Base-by-base conservation (phyloP, 1,140 invertebrate genomes). In the Drosophila elegans region DNA sequence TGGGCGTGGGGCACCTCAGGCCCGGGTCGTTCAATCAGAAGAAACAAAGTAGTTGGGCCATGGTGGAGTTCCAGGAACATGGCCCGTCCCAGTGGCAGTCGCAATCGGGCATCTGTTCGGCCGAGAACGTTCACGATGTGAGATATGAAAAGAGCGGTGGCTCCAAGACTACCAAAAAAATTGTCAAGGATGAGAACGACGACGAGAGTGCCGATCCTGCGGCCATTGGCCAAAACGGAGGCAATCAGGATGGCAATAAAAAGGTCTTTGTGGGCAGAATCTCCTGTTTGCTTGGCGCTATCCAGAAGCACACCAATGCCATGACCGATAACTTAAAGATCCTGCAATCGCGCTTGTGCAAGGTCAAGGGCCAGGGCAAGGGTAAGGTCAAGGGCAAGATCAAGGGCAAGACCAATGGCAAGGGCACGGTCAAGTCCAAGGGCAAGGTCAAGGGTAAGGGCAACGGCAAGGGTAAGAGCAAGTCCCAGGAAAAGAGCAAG, bases 111-210 rank as follows among this genome's bases (percentile, higher is more conserved):
- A 51, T 74, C 5, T 74, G 72, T 39, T 21, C 72, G 1, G 72
- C 68, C 13, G 72, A 74, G 25, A 29, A 41, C 44, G 12, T 68
- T 1, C 27, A 39, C 7, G 69, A 62, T n/a, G 4, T 63, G 38
- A 32, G 44, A 2, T 54, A 13, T 10, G 72, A 74, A 6, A 74
- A 55, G 27, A 34, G 9, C 13, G 4, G 12, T 3, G 3, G 7
- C 0, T 12, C 27, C 21, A 21, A 36, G 25, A n/a, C 1, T 36
- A 5, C 16, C 16, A 41, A 41, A 21, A 54, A 49, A 13, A 6
- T 16, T 0, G 5, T 6, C 1, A 55, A 27, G 13, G 32, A 62
- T 10, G 57, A 74, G 9, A 57, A 74, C 4, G 67, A 73, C 16
- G 68, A 46, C 10, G 67, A 73, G 6, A 21, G 61, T 36, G 34